Percentiles rank a stretch among this genome's conserved stretches.
phyloP scores from a whole-genome alignment of 2,888 invertebrate species.

The Abrostola triplasia region DNA sequence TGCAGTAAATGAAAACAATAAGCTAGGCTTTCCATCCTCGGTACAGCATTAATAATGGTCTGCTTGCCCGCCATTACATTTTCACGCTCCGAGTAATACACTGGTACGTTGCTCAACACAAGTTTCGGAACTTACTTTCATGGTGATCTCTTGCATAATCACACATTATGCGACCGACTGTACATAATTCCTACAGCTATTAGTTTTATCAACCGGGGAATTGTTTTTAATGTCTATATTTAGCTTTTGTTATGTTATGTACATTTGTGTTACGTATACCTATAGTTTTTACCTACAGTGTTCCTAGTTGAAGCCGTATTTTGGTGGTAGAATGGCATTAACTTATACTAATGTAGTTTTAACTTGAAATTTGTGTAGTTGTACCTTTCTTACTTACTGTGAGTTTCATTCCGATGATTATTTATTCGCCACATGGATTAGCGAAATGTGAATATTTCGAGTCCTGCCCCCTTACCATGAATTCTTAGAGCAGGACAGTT shows the following conservation, averaged over 20 bases:
- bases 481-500: no score
- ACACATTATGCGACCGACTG: constrained; percentile 42
- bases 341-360: no score
- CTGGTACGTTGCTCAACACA: constrained; percentile 69
- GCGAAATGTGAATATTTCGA: no score
- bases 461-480: no score
- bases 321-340: neutral
- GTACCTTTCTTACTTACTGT: no score
- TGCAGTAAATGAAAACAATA: constrained; percentile 65
- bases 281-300: neutral
- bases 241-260: constrained; percentile 24
- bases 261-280: constrained; percentile 21
- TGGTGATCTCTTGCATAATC: constrained; percentile 50
- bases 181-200: constrained; percentile 45
- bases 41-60: constrained; percentile 37
- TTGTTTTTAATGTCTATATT: constrained; percentile 55
- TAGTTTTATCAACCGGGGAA: constrained; percentile 41
- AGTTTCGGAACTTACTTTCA: constrained; percentile 52
- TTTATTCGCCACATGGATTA: no score
- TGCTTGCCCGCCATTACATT: constrained; percentile 70
- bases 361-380: no score
- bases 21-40: constrained; percentile 38
- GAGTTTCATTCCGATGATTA: no score
- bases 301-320: constrained; percentile 1
- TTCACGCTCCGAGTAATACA: constrained; percentile 68